These are phyloP conservation scores for Drosophila saltans DNA, from an alignment of 1,140 invertebrate genomes.

Conservation along the genomic window DNA sequence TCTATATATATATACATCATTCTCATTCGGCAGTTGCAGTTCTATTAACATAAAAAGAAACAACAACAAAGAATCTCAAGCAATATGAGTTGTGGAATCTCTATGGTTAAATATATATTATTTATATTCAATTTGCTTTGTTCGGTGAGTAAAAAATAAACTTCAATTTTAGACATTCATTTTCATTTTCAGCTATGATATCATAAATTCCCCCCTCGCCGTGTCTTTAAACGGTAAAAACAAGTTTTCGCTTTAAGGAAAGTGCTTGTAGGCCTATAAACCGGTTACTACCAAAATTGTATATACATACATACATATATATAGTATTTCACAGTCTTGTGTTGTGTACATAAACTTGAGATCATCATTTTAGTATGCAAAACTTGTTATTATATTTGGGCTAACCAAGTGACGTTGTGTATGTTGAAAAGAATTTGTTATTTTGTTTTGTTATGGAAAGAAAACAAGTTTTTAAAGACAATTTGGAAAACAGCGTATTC, in stretches of 20 bases:
- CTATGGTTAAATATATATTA: conserved; percentile 92
- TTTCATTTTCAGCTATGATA: conserved; percentile 48
- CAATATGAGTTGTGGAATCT: conserved; percentile 88
- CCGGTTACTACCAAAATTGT: conserved; percentile 35
- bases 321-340: too few relatives aligned
- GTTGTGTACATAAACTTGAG: conserved; percentile 26
- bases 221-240: conserved; percentile 38
- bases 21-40: conserved; percentile 13
- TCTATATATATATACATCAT: conserved; percentile 26
- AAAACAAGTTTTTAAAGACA: conserved; percentile 30
- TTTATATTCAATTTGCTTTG: conserved; percentile 93
- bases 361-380: conserved; percentile 45
- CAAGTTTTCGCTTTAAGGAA: conserved; percentile 42
- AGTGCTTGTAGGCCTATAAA: conserved; percentile 45
- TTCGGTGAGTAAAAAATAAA: conserved; percentile 87
- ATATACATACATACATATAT: conserved; percentile 3
- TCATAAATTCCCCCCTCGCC: conserved; percentile 35
- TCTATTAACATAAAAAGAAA: conserved; percentile 62
- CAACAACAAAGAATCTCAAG: conserved; percentile 44
- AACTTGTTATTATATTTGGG: conserved; percentile 69
- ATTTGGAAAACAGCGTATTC: conserved; percentile 23
- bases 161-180: neutral
- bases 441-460: neutral
- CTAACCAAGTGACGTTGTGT: conserved; percentile 37
- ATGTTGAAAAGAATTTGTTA: neutral